Evolutionary conservation across 1,140 invertebrate genomes (phyloP).

Genomic region (Leptonema lineaticorne): DNA sequence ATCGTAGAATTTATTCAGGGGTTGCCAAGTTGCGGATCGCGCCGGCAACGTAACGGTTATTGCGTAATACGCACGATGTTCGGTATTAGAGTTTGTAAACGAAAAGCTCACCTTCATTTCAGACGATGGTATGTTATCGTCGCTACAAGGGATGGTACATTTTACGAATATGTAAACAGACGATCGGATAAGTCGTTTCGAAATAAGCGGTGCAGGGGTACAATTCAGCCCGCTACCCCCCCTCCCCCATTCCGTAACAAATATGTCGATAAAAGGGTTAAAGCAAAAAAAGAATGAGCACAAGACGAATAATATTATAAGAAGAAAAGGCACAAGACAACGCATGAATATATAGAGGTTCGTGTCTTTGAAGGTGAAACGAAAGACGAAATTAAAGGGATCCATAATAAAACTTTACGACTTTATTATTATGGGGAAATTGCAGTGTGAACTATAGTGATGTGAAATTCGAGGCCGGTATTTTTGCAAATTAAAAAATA

Average conservation of each 20-base stretch:
- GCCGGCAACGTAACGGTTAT: slow-evolving; percentile 19
- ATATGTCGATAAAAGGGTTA: not conserved
- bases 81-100: not conserved
- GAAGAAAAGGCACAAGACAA: too few relatives aligned
- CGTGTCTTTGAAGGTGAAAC: not conserved
- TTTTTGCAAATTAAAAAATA: too few relatives aligned
- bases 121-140: slow-evolving; percentile 1
- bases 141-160: not conserved
- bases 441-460: not conserved
- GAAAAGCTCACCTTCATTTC: slow-evolving; percentile 26
- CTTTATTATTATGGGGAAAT: slow-evolving; percentile 32
- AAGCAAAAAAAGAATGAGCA: not conserved
- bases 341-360: not conserved
- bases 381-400: slow-evolving; percentile 19
- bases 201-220: not conserved
- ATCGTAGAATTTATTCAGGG: too few relatives aligned
- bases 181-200: slow-evolving; percentile 16
- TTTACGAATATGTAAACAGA: slow-evolving; percentile 14
- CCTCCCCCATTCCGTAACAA: not conserved
- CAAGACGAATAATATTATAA: too few relatives aligned
- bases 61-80: slow-evolving; percentile 23
- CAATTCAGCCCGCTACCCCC: not conserved
- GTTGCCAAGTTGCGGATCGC: too few relatives aligned
- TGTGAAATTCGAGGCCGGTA: too few relatives aligned
- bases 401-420: slow-evolving; percentile 32